phyloP scores from a whole-genome alignment of 2,888 invertebrate genomes.

The Panorpa germanica region DNA sequence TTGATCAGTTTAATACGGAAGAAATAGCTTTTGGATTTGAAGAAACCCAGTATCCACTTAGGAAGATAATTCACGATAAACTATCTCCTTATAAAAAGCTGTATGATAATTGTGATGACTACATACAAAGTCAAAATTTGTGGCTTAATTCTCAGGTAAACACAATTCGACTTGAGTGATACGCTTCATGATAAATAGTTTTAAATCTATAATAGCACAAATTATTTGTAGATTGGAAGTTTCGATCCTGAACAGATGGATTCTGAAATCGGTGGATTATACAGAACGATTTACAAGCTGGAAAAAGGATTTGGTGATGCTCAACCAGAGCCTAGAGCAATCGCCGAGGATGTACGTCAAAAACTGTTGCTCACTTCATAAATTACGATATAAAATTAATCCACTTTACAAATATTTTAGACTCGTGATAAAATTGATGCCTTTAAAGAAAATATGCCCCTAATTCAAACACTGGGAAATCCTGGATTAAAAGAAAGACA shows the following conservation, averaged over 20 bases:
- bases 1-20: slow-evolving; percentile 82
- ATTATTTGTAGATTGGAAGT: too few relatives aligned
- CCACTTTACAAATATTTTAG: slow-evolving; percentile 12
- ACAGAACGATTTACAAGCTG: slow-evolving; percentile 63
- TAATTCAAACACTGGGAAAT: slow-evolving; percentile 86
- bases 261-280: slow-evolving; percentile 20
- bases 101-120: slow-evolving; percentile 78
- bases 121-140: slow-evolving; percentile 55
- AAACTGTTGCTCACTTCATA: too few relatives aligned
- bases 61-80: slow-evolving; percentile 60
- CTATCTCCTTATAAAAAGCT: slow-evolving; percentile 71
- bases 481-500: slow-evolving; percentile 83
- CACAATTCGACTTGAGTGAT: too few relatives aligned
- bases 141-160: slow-evolving; percentile 78
- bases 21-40: slow-evolving; percentile 80
- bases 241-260: slow-evolving; percentile 83
- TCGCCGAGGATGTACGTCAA: slow-evolving; percentile 44
- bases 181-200: too few relatives aligned
- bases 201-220: too few relatives aligned
- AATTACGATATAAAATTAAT: too few relatives aligned
- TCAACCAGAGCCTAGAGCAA: slow-evolving; percentile 47
- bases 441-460: slow-evolving; percentile 74
- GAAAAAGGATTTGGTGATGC: slow-evolving; percentile 76
- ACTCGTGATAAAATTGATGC: slow-evolving; percentile 49
- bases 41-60: slow-evolving; percentile 68